Evolutionary conservation across 2,113 vertebrate species (phyloP), one percentile per base, ranked within the genome.

Genomic region (Aphyosemion australe): DNA sequence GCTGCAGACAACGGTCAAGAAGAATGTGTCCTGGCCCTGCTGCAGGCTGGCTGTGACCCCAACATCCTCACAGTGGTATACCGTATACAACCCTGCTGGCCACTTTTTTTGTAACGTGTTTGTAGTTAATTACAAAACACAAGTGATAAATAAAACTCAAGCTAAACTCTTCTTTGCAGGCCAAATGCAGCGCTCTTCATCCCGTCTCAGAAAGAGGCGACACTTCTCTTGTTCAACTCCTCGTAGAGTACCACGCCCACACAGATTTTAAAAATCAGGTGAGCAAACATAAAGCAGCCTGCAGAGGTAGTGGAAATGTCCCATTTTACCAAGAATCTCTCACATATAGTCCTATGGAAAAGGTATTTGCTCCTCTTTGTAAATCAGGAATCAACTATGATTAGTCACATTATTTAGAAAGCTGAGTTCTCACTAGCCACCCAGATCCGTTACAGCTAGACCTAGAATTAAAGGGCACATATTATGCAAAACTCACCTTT

Each of bases 31-130:
- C 70, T 91, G 72, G 78, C 91, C 14, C 79, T 97, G 55, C 82
- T 96, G 87, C 88, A 94, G 65, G 92, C 91, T 2, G 91, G 89
- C 69, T 95, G 95, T 86, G 92, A 97, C 58, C 91, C 94, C 66
- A 93, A 94, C 81, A 73, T 95, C 78, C 71, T 87, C 61, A 94
- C 92, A 74, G 74, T 82, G 32, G 95, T 95, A 92, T 0, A 41
- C 49, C 20, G 19, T 34, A 57, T 52, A 55, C 37, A 63, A 12
- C 54, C 20, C 26, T n/a, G 32, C 43, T 19, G 53, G 19, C 7
- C 13, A 15, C 37, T 18, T 9, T 3, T 32, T 32, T 32, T 32
- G 32, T 50, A 37, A 67, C 32, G 20, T 20, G 8, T 55, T 45
- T 15, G 45, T 49, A 50, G 41, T 5, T 10, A 46, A 26, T 26